Base-by-base conservation (phyloP, 2,113 vertebrate genomes). In the Zosterops borbonicus region DNA sequence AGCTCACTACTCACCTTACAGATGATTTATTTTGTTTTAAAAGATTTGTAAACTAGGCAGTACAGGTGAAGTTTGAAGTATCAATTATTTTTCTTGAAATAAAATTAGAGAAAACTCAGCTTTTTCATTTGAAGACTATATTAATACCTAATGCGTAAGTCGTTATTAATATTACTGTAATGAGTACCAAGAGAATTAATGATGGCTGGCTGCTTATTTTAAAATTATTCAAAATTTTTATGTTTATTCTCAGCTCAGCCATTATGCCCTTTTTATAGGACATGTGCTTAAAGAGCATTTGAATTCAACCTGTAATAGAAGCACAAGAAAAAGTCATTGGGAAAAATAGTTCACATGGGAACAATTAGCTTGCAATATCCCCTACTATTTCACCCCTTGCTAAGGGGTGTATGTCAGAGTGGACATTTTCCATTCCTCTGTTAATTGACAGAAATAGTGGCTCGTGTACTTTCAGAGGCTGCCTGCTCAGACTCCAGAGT, bases 151-250 rank as follows among this genome's bases (percentile, higher is more conserved):
- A 94, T 62, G 47, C 37, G 74, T 92, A 87, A 96, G 82, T 96
- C 56, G 24, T 96, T 96, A 96, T 96, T 96, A 96, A 84, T 96
- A 93, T 86, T 95, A 84, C 78, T 84, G 63, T 94, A 97, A 97
- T 88, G 89, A 97, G 92, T 88, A 82, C 58, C 94, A 95, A 96
- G 92, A 95, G 95, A 97, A 97, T 97, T 97, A 95, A 97, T 96
- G 83, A 93, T 87, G 83, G 53, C 84, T 94, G 90, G 69, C 77
- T 93, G 96, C 93, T 95, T 96, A 96, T 97, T 97, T 96, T 94
- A 92, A 96, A 97, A 96, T 95, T 94, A 91, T 95, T 93, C 83
- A 83, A 37, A 89, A 96, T 95, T 91, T 95, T 95, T 4, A 94
- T 93, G 86, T 96, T 97, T 94, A 68, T 93, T 95, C 82, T 96